Base-by-base conservation (phyloP, 1,140 invertebrate genomes). In the Hyles euphorbiae region DNA sequence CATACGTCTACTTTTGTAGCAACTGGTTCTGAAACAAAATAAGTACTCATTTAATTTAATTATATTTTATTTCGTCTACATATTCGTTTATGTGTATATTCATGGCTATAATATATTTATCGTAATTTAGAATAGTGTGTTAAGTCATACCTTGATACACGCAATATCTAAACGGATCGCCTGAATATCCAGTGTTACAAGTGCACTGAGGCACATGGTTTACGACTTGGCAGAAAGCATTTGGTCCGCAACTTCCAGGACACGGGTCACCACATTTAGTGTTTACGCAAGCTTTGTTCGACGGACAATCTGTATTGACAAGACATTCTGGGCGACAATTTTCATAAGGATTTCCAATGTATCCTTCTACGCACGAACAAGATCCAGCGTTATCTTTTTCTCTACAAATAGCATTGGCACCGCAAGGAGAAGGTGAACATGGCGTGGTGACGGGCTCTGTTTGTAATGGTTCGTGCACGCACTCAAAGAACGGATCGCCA, bases 271-370 rank as follows among this genome's bases (percentile, higher is more conserved):
- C 81, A 72, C 93, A 94, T 83, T 92, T 93, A 56, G 90, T 91
- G 56, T 83, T 89, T 40, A 91, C 81, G 67, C 92, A 93, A 22
- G 92, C 91, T 77, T 81, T 84, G 73, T 92, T 92, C 43, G 90
- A 90, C 12, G 89, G 83, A 77, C 94, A 95, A 73, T 95, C 94
- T 2, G 91, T 92, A 71, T 94, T 93, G 1, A 92, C 74, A 2
- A 91, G 80, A 81, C 94, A 95, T 82, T 94, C 93, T 11, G 93
- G 93, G 72, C 92, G 76, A 76, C 93, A 94, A n/a, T 92, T 92
- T 80, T 93, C 91, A 62, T 94, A 94, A n/a, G 94, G 93, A 77
- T 94, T 92, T 47, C 94, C 94, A 67, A 93, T 90, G 72, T 93
- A 94, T 56, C 92, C 91, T 32, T 91, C 86, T 34, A 92, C 65